These are phyloP conservation scores for Hipparchia semele DNA, from an alignment of 2,888 invertebrate species.

Conservation along the genomic window DNA sequence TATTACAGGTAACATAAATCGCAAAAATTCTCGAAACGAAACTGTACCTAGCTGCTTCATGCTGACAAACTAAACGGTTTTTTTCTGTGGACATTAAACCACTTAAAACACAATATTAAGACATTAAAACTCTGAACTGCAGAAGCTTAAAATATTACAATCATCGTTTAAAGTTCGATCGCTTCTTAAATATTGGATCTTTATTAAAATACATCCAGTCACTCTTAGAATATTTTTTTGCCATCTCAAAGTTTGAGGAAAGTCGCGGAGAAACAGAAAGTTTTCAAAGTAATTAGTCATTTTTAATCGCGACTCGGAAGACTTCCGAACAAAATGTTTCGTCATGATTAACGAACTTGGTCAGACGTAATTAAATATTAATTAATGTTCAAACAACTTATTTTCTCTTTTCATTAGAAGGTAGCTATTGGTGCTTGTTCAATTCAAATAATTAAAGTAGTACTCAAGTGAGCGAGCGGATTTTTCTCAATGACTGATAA, in stretches of 20 bases:
- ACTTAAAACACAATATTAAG: too few relatives aligned
- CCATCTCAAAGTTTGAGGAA: neutral
- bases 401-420: neutral
- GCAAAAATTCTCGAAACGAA: too few relatives aligned
- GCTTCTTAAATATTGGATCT: neutral
- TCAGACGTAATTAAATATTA: constrained; percentile 31
- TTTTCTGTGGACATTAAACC: too few relatives aligned
- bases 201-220: constrained; percentile 5
- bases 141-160: neutral
- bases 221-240: constrained; percentile 13
- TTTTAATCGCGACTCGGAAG: constrained; percentile 25
- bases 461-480: neutral
- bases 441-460: neutral
- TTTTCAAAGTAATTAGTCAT: constrained; percentile 31
- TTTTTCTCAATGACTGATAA: neutral
- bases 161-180: neutral
- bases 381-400: constrained; percentile 29
- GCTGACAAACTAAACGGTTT: too few relatives aligned
- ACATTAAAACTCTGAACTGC: neutral
- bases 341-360: constrained; percentile 31
- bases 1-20: too few relatives aligned
- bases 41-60: too few relatives aligned
- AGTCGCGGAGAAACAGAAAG: constrained; percentile 15
- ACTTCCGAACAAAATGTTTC: constrained; percentile 28
- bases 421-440: neutral